A percentile compares a stretch with the other conserved stretches of the same genome.
These are phyloP conservation scores for Hydrolagus affinis DNA, from an alignment of 2,113 vertebrate species.

Conservation along the genomic window DNA sequence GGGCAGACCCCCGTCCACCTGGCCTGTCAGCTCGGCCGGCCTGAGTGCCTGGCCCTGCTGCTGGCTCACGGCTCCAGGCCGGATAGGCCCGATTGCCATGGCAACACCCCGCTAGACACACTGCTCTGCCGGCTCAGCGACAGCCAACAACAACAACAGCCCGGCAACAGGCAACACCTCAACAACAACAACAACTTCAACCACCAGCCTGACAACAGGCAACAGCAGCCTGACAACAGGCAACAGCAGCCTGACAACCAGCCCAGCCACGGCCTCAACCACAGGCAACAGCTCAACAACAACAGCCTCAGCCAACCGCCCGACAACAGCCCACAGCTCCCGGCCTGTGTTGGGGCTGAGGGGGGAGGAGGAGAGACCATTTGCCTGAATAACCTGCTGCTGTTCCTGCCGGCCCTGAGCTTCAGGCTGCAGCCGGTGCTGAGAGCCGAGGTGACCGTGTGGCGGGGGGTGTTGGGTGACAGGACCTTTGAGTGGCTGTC, in stretches of 20 bases:
- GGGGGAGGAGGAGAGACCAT: conserved; percentile 51
- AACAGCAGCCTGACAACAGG: too few species aligned
- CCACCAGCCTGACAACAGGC: neutral
- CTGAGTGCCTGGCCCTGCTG: conserved; percentile 73
- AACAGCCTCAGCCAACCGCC: too few species aligned
- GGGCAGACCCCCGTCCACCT: conserved; percentile 72
- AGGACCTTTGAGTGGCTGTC: conserved; percentile 68
- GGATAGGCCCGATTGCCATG: conserved; percentile 46
- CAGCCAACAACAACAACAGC: conserved; percentile 10
- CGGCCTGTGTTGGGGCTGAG: too few species aligned
- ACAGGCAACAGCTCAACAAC: too few species aligned
- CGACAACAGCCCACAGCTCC: too few species aligned
- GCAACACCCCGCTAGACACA: conserved; percentile 63
- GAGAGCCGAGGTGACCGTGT: conserved; percentile 55
- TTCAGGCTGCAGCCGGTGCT: conserved; percentile 53
- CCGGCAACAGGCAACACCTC: neutral
- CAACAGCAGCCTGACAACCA: too few species aligned
- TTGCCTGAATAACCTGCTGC: conserved; percentile 73
- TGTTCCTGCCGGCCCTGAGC: conserved; percentile 61
- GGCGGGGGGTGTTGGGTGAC: conserved; percentile 69
- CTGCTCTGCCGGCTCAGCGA: conserved; percentile 61
- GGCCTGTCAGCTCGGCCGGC: conserved; percentile 70
- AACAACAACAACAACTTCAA: neutral
- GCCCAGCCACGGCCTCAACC: too few species aligned
- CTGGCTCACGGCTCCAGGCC: conserved; percentile 69